Evolutionary conservation across 2,797 vertebrate genomes (phyloP), one percentile per base, ranked within the genome.

Genomic region (Leptoclinus maculatus): DNA sequence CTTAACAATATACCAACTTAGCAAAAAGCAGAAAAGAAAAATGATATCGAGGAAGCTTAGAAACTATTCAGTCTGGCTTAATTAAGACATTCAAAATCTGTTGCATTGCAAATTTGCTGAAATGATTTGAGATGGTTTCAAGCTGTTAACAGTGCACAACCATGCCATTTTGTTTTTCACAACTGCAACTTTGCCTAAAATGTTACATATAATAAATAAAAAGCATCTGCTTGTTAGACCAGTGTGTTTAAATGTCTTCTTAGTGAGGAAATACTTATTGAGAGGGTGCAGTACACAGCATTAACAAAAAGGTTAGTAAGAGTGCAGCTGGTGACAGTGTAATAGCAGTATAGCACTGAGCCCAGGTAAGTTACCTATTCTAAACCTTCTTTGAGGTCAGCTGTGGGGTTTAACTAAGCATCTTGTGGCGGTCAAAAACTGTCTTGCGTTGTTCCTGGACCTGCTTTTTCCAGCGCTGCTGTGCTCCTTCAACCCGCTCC

Each of bases 391-490:
- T 39, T 63, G 45, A 79, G 25, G 38, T 75, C 59, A 71, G 41
- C 38, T 6, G 16, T 7, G 58, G 29, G 5, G 32, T 80, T 93
- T 97, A 99, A 91, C 98, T 99, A 32, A 99, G 96, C 96, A 99
- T 95, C 94, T 99, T 99, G 92, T 98, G 97, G 27, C 97, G 97
- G 78, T 99, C 97, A 1, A 98, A 99, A 62, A 99, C 97, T 0
- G 98, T 98, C 94, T 97, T 98, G 87, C 97, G 95, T 86, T 99
- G 98, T 80, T 99, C 97, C 93, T 98, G 97, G 85, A 99, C 97
- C 91, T 99, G 98, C 83, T 97, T 96, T 90, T 99, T 99, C 98
- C 97, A 99, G 83, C 97, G 96, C 90, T 99, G 97, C 93, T 99
- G 97, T 0, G 97, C 98, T 0, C 97, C 97, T 69, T 99, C 97